Conservation (phyloP, 2,888 invertebrate genomes). For the Rutpela maculata region DNA sequence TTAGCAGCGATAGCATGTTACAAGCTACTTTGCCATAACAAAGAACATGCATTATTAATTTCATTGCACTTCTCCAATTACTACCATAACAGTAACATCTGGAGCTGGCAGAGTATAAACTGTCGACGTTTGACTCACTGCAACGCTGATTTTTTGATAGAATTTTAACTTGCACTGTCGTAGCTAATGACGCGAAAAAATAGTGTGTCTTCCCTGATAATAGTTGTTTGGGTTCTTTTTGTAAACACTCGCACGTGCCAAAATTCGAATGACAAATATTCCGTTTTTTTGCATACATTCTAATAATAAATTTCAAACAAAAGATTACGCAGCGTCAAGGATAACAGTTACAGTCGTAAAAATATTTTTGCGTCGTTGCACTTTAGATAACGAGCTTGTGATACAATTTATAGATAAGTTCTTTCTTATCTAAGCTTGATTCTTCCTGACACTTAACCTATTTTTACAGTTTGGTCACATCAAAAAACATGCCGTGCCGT, state of each 20-base stretch:
- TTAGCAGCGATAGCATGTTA: constrained; percentile 12
- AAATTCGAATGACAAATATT: not conserved
- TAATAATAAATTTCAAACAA: constrained; percentile 5
- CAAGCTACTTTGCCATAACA: constrained; percentile 13
- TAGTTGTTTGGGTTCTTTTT: not conserved
- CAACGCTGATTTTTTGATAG: not conserved
- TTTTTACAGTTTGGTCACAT: too few relatives aligned
- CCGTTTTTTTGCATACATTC: not conserved
- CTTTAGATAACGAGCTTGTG: not conserved
- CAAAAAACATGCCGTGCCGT: too few relatives aligned
- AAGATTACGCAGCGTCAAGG: not conserved
- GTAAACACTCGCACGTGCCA: not conserved
- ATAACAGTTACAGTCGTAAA: not conserved
- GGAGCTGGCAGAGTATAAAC: not conserved
- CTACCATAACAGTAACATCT: constrained; percentile 18
- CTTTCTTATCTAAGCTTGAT: not conserved
- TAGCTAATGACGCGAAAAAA: too few relatives aligned
- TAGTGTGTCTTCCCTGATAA: not conserved
- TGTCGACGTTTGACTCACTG: not conserved
- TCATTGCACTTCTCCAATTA: constrained; percentile 22
- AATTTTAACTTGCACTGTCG: too few relatives aligned
- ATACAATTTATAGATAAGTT: not conserved
- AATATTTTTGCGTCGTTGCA: not conserved
- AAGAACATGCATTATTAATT: constrained; percentile 21
- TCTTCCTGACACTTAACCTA: not conserved